Base-by-base conservation (phyloP, 2,888 invertebrate species). In the Adelphocoris suturalis region DNA sequence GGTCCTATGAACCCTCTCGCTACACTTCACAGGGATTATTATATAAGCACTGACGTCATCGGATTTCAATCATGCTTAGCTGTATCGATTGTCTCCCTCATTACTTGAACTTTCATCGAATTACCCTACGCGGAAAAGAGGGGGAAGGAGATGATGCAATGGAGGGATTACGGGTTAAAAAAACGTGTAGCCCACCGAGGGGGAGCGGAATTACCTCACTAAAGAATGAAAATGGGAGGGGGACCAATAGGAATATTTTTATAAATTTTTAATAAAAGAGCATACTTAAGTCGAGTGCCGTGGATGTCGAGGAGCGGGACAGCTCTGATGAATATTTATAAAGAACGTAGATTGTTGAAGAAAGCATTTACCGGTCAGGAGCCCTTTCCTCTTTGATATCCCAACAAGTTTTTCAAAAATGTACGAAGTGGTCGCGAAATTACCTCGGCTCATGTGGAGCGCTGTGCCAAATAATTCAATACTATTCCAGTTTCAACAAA, bases 241-340 rank as follows among this genome's bases (percentile, higher is more conserved):
- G 47, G 48, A 86, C 86, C 86, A 86, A 86, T 86, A 46, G 68
- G 86, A 86, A 86, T 86, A 75, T 86, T 68, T 86, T 86, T 86
- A 86, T 86, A 86, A 68, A 86, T 86, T 86, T 47, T 75, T 86
- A 75, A 86, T 86, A 75, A 86, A 86, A 86, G 86, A 86, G 86
- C 86, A 86, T 86, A 75, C 86, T 86, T 68, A 75, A 86, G 46
- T 85, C 85, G 85, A 85, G 85, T 85, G 57, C 19, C 46, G 68
- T 23, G 68, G 78, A 52, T 19, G 47, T 52, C 23, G 47, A 23
- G 47, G 80, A 46, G 80, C 3, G 80, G 52, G 82, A 27, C 7
- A 4, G 52, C 27, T 27, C 23, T 14, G 82, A 47, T 86, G 68
- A 86, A 86, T 86, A 86, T 86, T 86, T 86, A 86, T 86, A 23